Evolutionary conservation across 2,888 invertebrate genomes (phyloP).

Genomic region (Zygothrica quintamaculata): DNA sequence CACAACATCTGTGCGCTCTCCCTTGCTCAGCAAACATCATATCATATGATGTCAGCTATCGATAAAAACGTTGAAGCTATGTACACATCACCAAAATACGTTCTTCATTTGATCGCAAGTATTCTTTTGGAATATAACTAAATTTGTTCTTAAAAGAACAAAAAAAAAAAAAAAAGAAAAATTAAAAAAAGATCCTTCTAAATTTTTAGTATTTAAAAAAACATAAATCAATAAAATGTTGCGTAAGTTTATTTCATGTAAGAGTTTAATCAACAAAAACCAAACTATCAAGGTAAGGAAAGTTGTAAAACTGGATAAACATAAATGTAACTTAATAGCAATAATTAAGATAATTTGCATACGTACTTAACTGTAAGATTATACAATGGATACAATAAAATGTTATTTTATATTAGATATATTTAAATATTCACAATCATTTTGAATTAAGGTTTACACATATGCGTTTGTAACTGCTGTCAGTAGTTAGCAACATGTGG

Average conservation of each 20-base stretch:
- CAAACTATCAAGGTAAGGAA: conserved; percentile 69
- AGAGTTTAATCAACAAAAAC: conserved; percentile 42
- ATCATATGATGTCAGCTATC: not conserved
- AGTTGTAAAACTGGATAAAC: conserved; percentile 1
- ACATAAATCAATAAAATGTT: conserved; percentile 44
- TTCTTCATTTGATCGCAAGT: not conserved
- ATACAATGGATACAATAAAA: too few relatives aligned
- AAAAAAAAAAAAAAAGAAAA: not conserved
- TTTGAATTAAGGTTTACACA: too few relatives aligned
- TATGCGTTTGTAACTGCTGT: too few relatives aligned
- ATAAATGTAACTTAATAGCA: not conserved
- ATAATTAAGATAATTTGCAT: too few relatives aligned
- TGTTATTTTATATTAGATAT: too few relatives aligned
- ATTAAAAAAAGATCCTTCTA: not conserved
- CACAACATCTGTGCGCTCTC: too few relatives aligned
- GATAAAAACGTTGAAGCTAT: not conserved
- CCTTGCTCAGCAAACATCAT: too few relatives aligned
- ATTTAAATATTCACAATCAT: too few relatives aligned
- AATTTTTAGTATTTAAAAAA: conserved; percentile 4
- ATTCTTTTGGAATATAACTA: not conserved
- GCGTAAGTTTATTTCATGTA: conserved; percentile 52
- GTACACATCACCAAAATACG: not conserved
- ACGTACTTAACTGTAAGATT: too few relatives aligned
- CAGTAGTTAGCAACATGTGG: too few relatives aligned
- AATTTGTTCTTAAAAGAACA: not conserved